Conservation (phyloP, 2,888 invertebrate genomes). For the Drosophila neotestacea region DNA sequence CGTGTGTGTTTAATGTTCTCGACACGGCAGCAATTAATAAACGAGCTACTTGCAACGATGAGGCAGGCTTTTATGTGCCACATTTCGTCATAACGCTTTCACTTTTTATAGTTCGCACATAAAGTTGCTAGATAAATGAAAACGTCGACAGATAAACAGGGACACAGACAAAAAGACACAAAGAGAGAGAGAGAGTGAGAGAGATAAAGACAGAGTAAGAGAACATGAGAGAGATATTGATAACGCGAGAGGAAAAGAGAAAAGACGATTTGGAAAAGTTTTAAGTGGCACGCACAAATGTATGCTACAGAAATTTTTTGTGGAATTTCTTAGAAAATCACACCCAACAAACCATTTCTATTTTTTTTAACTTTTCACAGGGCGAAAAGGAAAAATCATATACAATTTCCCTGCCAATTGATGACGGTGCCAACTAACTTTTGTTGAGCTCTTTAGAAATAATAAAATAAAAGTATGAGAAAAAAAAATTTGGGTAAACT, state of each 20-base stretch:
- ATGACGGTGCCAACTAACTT: constrained; percentile 1
- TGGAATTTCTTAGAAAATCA: constrained; percentile 1
- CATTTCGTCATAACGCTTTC: constrained; percentile 52
- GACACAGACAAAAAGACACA: neutral
- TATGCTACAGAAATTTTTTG: constrained; percentile 11
- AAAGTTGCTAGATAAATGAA: constrained; percentile 55
- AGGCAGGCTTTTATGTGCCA: constrained; percentile 48
- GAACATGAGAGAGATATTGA: neutral
- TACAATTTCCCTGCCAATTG: constrained; percentile 3
- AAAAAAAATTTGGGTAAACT: neutral
- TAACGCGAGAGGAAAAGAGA: neutral
- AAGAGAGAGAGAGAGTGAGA: neutral
- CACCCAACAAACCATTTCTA: neutral
- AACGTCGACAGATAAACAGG: constrained; percentile 9
- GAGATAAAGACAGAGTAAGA: neutral
- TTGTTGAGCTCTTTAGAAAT: neutral
- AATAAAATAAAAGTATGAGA: neutral
- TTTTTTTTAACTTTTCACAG: constrained; percentile 4
- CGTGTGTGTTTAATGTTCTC: constrained; percentile 53
- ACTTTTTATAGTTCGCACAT: constrained; percentile 54
- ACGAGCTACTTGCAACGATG: constrained; percentile 52
- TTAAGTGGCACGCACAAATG: constrained; percentile 28
- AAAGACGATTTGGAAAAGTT: constrained; percentile 20
- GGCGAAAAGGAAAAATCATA: neutral
- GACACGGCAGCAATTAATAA: constrained; percentile 69